A percentile compares a stretch with the other conserved stretches of the same genome.
phyloP scores from a whole-genome alignment of 2,888 invertebrate species.

The Muschampia plurimacula region DNA sequence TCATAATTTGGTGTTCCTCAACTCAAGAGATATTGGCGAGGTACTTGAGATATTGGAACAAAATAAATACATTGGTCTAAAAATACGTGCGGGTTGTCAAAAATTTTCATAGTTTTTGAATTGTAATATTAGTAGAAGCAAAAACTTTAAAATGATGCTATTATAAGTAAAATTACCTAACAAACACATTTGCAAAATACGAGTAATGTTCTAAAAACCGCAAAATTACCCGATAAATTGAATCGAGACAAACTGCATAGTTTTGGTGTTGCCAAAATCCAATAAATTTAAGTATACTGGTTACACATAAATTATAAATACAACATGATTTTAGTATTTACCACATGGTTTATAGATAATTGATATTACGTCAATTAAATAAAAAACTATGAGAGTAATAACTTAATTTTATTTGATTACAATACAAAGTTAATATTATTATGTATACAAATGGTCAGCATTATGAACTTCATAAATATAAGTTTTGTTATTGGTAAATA shows the following conservation, averaged over 20 bases:
- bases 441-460: background rate
- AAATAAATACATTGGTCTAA: too few relatives aligned
- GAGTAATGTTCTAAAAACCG: conserved; percentile 14
- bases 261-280: background rate
- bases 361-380: background rate
- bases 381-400: background rate
- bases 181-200: conserved; percentile 6
- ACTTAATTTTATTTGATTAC: conserved; percentile 4
- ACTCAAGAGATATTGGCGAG: too few relatives aligned
- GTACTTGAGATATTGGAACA: too few relatives aligned
- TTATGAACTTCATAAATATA: background rate
- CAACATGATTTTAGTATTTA: background rate
- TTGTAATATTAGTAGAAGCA: too few relatives aligned
- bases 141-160: too few relatives aligned
- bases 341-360: background rate
- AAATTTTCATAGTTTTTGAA: too few relatives aligned
- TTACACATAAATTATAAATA: background rate
- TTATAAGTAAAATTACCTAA: background rate
- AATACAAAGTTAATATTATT: background rate
- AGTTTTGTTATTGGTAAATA: background rate
- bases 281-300: background rate
- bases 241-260: conserved; percentile 1
- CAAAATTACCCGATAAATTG: conserved; percentile 13
- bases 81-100: too few relatives aligned
- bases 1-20: too few relatives aligned